phyloP scores from a whole-genome alignment of 2,797 vertebrate genomes.

The Enteromius fasciolatus region DNA sequence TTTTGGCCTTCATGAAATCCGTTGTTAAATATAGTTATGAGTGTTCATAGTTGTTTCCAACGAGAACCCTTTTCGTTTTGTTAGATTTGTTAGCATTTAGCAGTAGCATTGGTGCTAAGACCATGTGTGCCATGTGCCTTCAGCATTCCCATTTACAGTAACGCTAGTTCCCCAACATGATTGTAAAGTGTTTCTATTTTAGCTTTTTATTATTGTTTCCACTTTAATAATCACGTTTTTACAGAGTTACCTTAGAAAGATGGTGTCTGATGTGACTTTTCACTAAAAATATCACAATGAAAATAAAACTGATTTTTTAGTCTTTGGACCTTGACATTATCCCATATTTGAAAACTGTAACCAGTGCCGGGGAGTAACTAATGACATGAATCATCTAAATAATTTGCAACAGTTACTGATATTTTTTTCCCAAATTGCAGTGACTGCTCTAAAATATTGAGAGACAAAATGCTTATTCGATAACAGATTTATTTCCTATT shows the following conservation, averaged over 20 bases:
- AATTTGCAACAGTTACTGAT: not conserved
- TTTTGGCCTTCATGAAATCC: not conserved
- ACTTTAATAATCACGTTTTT: too few relatives aligned
- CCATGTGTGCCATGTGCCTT: constrained; percentile 13
- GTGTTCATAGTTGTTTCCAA: not conserved
- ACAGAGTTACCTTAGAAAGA: not conserved
- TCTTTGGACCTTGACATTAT: not conserved
- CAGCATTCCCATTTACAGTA: not conserved
- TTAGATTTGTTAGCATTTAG: not conserved
- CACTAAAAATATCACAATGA: not conserved
- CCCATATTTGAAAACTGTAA: not conserved
- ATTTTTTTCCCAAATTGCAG: not conserved
- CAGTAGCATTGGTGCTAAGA: constrained; percentile 11
- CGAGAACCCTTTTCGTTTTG: not conserved
- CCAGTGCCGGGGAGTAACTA: not conserved
- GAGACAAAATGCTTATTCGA: not conserved
- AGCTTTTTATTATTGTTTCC: too few relatives aligned
- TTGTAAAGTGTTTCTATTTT: not conserved
- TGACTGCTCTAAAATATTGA: not conserved
- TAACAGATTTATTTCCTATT: not conserved
- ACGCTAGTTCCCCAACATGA: not conserved
- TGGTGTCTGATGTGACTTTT: not conserved
- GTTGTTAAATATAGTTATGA: not conserved
- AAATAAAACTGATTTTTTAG: not conserved
- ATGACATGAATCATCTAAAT: not conserved